phyloP scores from a whole-genome alignment of 1,140 invertebrate species.

The Triops longicaudatus region DNA sequence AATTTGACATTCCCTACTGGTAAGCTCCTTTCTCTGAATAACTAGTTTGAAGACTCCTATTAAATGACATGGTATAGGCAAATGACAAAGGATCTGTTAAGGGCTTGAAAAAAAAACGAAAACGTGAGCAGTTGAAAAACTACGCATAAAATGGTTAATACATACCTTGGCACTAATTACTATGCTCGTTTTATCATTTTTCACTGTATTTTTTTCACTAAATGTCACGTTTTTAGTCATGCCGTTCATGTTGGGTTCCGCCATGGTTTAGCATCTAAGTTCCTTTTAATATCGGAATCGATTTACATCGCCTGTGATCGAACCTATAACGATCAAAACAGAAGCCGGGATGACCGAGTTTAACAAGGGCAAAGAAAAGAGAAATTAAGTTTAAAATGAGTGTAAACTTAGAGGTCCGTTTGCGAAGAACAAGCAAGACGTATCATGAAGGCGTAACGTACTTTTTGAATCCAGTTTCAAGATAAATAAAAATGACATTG shows the following conservation, averaged over 20 bases:
- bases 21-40: no score
- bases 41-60: no score
- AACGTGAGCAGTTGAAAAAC: background rate
- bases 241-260: slow-evolving; percentile 9
- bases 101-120: background rate
- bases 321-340: background rate
- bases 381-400: slow-evolving; percentile 45
- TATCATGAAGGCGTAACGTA: slow-evolving; percentile 70
- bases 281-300: background rate
- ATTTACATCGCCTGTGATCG: background rate
- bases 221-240: background rate
- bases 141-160: background rate
- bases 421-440: slow-evolving; percentile 74
- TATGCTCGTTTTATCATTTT: background rate
- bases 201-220: background rate
- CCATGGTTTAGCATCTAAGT: background rate
- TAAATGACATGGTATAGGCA: no score
- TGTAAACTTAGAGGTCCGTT: slow-evolving; percentile 56
- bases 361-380: background rate
- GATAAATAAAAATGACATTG: background rate
- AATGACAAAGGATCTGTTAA: background rate
- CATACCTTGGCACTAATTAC: background rate
- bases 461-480: slow-evolving; percentile 20
- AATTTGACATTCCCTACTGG: no score
- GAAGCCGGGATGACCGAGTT: background rate